A percentile compares a stretch with the other conserved stretches of the same genome.
Conservation (phyloP, 2,113 vertebrate species). For the Gnathonemus longibarbis region DNA sequence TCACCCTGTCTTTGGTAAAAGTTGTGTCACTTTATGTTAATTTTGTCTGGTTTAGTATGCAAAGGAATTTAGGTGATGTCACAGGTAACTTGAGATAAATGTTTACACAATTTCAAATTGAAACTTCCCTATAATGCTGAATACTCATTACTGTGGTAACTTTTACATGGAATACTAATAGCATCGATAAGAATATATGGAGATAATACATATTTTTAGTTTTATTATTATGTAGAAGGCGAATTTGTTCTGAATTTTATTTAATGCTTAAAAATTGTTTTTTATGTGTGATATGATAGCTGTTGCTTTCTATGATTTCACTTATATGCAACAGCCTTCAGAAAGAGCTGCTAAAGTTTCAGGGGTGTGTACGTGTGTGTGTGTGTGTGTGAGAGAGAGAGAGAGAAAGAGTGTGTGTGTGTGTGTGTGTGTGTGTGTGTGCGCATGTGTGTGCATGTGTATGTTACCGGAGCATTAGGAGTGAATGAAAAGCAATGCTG, state of each 20-base stretch:
- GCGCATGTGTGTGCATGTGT: background rate
- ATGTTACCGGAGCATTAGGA: background rate
- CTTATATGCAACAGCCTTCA: background rate
- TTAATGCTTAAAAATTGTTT: background rate
- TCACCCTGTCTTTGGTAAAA: constrained; percentile 15
- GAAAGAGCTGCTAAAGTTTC: constrained; percentile 18
- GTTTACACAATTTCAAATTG: background rate
- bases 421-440: background rate
- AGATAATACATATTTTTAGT: background rate
- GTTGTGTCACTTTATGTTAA: constrained; percentile 35
- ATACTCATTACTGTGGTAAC: constrained; percentile 6
- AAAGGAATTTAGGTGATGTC: constrained; percentile 13
- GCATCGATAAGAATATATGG: background rate
- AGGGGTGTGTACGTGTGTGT: background rate
- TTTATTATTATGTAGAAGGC: constrained; percentile 14
- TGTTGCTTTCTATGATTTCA: constrained; percentile 1
- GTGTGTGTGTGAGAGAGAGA: background rate
- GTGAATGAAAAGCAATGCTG: constrained; percentile 1
- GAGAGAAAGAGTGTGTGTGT: background rate
- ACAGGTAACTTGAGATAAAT: constrained; percentile 12
- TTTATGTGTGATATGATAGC: background rate
- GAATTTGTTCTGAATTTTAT: background rate
- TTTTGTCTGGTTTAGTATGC: constrained; percentile 30
- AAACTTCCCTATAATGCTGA: constrained; percentile 1
- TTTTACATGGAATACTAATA: background rate